Evolutionary conservation across 2,797 vertebrate species (phyloP).

Genomic region (Dryobates pubescens): DNA sequence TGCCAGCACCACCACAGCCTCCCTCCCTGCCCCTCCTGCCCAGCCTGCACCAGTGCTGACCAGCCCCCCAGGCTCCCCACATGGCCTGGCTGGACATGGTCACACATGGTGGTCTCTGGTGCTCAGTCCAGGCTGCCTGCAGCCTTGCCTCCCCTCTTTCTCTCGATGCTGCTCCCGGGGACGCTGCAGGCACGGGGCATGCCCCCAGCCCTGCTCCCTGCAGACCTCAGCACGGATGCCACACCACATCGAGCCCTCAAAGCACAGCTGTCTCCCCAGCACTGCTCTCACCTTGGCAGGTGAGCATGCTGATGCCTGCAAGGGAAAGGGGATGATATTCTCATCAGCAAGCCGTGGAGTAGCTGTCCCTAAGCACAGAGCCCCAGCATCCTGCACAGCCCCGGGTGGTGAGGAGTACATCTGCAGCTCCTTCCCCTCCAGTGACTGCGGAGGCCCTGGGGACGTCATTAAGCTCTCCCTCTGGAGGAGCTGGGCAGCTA

Average conservation of each 20-base stretch:
- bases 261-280: neutral
- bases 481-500: neutral
- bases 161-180: neutral
- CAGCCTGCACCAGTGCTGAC: neutral
- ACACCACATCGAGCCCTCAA: neutral
- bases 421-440: neutral
- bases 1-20: neutral
- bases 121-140: neutral
- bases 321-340: neutral
- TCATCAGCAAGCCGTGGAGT: neutral
- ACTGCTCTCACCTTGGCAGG: rapidly evolving
- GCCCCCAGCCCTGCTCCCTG: neutral
- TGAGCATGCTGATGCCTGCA: neutral
- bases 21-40: neutral
- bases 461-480: neutral
- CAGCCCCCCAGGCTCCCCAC: neutral
- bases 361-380: neutral
- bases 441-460: neutral
- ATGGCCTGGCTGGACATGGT: neutral
- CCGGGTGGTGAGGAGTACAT: neutral
- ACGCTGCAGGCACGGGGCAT: neutral
- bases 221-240: neutral
- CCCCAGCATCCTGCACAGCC: neutral
- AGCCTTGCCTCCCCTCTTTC: neutral
- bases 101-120: neutral